phyloP scores from a whole-genome alignment of 2,113 vertebrate genomes.

The Tor tambroides region DNA sequence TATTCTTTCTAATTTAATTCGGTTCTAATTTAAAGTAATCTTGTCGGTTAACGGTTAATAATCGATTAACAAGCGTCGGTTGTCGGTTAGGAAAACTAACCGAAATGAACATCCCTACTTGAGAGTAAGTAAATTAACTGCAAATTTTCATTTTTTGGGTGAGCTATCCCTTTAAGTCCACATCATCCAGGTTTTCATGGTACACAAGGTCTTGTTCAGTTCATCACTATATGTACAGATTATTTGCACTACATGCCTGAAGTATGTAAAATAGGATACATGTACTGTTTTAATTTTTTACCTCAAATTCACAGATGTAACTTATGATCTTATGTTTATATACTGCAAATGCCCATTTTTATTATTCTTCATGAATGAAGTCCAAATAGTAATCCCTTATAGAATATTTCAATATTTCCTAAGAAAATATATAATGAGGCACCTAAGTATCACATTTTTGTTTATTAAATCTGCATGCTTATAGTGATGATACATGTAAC shows the following conservation, averaged over 20 bases:
- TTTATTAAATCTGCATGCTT: neutral
- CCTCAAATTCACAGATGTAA: neutral
- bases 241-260: neutral
- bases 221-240: neutral
- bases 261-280: neutral
- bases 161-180: no score
- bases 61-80: no score
- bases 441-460: neutral
- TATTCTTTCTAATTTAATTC: no score
- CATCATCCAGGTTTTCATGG: neutral
- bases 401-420: no score
- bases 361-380: neutral
- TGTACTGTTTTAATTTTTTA: neutral
- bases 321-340: neutral
- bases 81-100: no score
- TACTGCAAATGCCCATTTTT: neutral
- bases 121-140: no score
- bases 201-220: neutral
- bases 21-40: no score
- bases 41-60: no score
- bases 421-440: neutral
- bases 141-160: no score
- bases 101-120: no score
- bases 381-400: neutral
- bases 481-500: slow-evolving; percentile 8